Conservation (phyloP, 2,888 invertebrate species). For the Baronia brevicornis region DNA sequence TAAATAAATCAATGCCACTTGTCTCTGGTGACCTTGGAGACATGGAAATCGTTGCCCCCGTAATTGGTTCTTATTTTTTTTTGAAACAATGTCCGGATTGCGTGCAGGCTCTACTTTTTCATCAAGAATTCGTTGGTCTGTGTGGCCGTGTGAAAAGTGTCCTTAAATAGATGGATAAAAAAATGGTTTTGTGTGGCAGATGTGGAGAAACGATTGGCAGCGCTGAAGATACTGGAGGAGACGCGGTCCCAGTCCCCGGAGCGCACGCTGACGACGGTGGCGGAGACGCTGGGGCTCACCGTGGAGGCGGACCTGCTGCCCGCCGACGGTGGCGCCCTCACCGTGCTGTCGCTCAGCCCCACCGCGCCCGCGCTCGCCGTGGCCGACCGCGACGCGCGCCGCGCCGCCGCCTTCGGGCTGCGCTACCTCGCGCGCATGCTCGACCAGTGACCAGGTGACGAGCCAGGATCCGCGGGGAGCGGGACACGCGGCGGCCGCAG, state of each 20-base stretch:
- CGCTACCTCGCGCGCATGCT: conserved; percentile 33
- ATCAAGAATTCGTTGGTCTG: no score
- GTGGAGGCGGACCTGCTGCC: conserved; percentile 13
- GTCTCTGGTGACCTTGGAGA: no score
- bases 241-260: conserved; percentile 7
- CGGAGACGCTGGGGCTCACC: conserved; percentile 26
- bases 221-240: conserved; percentile 17
- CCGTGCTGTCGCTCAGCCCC: conserved; percentile 29
- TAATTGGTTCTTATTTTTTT: no score
- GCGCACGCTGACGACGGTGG: conserved; percentile 23
- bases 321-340: conserved; percentile 17
- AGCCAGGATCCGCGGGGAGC: no score
- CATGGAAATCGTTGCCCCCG: no score
- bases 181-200: no score
- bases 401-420: conserved; percentile 30
- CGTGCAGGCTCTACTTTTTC: no score
- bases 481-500: conserved; percentile 10
- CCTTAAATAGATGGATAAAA: not conserved
- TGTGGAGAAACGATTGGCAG: conserved; percentile 16
- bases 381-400: conserved; percentile 22
- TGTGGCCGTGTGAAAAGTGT: not conserved
- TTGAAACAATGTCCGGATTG: no score
- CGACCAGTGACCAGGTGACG: conserved; percentile 10
- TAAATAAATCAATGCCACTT: no score
- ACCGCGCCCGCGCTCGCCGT: conserved; percentile 31